Conservation (phyloP, 2,888 invertebrate species). For the Cynaeus angustus region DNA sequence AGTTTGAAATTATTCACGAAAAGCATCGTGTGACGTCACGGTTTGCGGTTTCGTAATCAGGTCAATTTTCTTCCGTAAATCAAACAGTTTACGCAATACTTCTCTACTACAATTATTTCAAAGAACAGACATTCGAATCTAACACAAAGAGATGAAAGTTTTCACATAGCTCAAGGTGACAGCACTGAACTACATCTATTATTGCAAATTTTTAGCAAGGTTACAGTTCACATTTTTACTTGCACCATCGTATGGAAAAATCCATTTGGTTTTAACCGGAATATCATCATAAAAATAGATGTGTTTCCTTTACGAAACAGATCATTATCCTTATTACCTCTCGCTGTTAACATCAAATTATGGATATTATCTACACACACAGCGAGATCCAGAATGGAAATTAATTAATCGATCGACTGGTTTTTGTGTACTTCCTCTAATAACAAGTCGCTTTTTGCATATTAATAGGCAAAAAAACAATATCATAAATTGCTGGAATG, state of each 20-base stretch:
- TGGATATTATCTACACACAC: constrained; percentile 11
- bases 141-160: too few species aligned
- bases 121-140: too few species aligned
- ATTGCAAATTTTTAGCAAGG: too few species aligned
- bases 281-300: constrained; percentile 4
- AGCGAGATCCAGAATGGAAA: constrained; percentile 3
- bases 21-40: too few species aligned
- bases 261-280: not conserved
- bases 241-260: not conserved
- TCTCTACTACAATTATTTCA: too few species aligned
- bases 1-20: too few species aligned
- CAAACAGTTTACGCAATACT: too few species aligned
- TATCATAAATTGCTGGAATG: constrained; percentile 3
- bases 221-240: too few species aligned
- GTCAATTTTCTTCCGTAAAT: too few species aligned
- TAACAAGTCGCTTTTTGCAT: constrained; percentile 9
- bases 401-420: constrained; percentile 19
- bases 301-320: constrained; percentile 14
- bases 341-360: constrained; percentile 11
- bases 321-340: constrained; percentile 27
- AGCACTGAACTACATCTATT: too few species aligned
- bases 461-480: not conserved
- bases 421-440: constrained; percentile 19
- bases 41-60: too few species aligned
- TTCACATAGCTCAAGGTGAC: too few species aligned